Percentiles rank a stretch among this genome's conserved stretches.
Conservation (phyloP, 1,140 invertebrate genomes). For the Drosophila saltans region DNA sequence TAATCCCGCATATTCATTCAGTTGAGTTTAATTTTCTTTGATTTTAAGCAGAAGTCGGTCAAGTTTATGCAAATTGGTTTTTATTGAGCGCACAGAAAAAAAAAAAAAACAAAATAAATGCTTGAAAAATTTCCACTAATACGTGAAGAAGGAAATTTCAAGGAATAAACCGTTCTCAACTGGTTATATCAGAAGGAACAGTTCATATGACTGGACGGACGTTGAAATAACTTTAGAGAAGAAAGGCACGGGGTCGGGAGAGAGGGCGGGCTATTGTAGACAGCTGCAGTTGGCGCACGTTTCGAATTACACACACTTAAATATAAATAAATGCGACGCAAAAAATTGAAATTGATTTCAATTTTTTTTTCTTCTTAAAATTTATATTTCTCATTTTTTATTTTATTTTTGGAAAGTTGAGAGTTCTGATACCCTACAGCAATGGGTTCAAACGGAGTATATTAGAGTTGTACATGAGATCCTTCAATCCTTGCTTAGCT, state of each 20-base stretch:
- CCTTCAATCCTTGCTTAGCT: neutral
- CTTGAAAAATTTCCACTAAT: conserved; percentile 59
- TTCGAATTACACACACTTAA: conserved; percentile 51
- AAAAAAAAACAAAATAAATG: conserved; percentile 34
- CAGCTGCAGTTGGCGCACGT: conserved; percentile 58
- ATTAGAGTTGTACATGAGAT: neutral
- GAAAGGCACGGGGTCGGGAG: conserved; percentile 13
- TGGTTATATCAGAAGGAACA: conserved; percentile 37
- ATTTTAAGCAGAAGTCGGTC: conserved; percentile 50
- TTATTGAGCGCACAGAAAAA: conserved; percentile 24
- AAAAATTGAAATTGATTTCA: conserved; percentile 72
- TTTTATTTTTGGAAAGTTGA: conserved; percentile 7
- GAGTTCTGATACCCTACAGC: neutral
- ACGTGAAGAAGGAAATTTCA: conserved; percentile 17
- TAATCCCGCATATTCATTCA: conserved; percentile 40
- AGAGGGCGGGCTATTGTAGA: conserved; percentile 7
- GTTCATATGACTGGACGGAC: neutral
- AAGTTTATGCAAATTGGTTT: conserved; percentile 52
- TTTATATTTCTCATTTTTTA: neutral
- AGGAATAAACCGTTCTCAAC: conserved; percentile 56
- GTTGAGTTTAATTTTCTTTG: conserved; percentile 23
- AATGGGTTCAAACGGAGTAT: neutral
- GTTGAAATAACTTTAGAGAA: neutral
- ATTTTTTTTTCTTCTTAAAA: conserved; percentile 46
- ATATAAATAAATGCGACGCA: conserved; percentile 66